Evolutionary conservation across 1,140 invertebrate genomes (phyloP), one percentile per base, ranked within the genome.

Genomic region (Muscidifurax raptorellus): DNA sequence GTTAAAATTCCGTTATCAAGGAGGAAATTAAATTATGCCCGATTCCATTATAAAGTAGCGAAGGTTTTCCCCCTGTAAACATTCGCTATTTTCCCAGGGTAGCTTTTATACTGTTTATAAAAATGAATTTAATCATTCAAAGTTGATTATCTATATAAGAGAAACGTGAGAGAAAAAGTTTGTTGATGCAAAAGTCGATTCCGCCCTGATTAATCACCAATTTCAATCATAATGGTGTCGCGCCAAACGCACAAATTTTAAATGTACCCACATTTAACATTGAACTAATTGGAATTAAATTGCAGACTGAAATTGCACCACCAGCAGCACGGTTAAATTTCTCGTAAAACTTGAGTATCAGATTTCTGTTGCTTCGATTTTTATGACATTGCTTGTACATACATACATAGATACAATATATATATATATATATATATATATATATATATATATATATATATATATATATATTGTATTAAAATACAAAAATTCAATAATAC

Each of bases 201-300:
- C 74, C 64, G 64, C 77, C 32, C 30, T 69, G 77, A n/a, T n/a
- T n/a, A n/a, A 74, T 76, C 36, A 52, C 27, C 78, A 82, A 47
- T 76, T 80, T 47, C 36, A 76, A 80, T 80, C 18, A 3, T 84
- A 80, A 66, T n/a, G n/a, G n/a, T n/a, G n/a, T n/a, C n/a, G n/a
- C 25, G 25, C 13, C 79, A 69, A 80, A 67, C 52, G 64, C 84
- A 85, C 74, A 85, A 81, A 40, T 44, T 28, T 36, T 27, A 67
- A 67, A 27, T 75, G 59, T 81, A 72, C 72, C 67, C 7, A 64
- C 79, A 85, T 85, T 81, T 85, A 81, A 85, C 76, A 27, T 85
- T 81, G 75, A 6, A 40, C 47, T 78, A 74, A 25, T 69, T 18
- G 72, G 22, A 32, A 10, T 79, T 79, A 30, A 59, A 79, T 52